Evolutionary conservation across 2,797 vertebrate species (phyloP).

Genomic region (Myoxocephalus aenaeus): DNA sequence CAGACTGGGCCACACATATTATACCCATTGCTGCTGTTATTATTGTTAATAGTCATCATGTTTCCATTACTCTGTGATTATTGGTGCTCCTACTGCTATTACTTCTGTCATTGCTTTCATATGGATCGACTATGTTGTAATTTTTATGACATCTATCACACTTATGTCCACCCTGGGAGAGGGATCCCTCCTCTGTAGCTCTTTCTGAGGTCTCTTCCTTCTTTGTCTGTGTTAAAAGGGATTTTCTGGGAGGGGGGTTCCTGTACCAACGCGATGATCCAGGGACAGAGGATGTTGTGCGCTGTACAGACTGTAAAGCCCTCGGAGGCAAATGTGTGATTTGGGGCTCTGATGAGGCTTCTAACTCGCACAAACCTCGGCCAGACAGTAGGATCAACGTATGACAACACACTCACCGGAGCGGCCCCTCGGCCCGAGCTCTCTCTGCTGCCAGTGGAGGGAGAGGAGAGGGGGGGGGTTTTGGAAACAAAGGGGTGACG

Average conservation of each 20-base stretch:
- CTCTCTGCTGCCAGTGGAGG: not conserved
- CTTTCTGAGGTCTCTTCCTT: too few species aligned
- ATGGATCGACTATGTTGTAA: too few species aligned
- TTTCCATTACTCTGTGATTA: not conserved
- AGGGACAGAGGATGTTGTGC: not conserved
- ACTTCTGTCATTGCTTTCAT: too few species aligned
- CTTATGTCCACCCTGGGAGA: too few species aligned
- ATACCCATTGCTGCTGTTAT: not conserved
- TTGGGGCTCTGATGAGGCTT: too few species aligned
- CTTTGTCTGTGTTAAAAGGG: too few species aligned
- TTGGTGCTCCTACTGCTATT: not conserved
- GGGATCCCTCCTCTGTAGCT: too few species aligned
- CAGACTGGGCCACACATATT: not conserved
- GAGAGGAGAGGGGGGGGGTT: not conserved
- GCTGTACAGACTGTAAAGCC: not conserved
- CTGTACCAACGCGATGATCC: not conserved
- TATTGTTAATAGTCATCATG: not conserved
- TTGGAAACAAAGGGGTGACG: not conserved
- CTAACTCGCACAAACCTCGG: too few species aligned
- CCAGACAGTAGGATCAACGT: not conserved
- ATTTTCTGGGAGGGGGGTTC: not conserved
- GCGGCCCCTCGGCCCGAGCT: not conserved
- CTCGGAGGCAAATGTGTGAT: too few species aligned
- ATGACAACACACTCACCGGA: not conserved
- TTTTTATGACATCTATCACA: too few species aligned